Evolutionary conservation across 2,888 invertebrate species (phyloP), one percentile per base, ranked within the genome.

Genomic region (Alitta virens): DNA sequence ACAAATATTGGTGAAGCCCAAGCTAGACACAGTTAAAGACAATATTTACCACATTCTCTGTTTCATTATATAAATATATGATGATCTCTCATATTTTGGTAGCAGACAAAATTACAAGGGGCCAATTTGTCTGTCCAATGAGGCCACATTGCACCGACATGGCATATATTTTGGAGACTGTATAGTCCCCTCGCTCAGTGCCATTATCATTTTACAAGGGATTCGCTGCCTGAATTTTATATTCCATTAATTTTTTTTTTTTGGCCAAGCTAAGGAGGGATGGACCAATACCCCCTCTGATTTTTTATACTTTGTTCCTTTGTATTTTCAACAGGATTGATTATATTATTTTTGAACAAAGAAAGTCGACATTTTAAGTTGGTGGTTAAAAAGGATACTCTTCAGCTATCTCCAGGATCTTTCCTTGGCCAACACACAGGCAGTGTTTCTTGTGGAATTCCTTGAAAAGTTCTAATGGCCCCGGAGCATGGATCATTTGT

Each of bases 341-440:
- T n/a, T n/a, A n/a, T n/a, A n/a, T n/a, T n/a, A n/a, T n/a, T 16
- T 12, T 40, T 40, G 12, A 40, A 40, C 42, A 40, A 40, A 40
- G n/a, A 40, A 40, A 40, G n/a, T 14, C 23, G 18, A 16, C 18
- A 49, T 49, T 21, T n/a, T n/a, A n/a, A n/a, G n/a, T n/a, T n/a
- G n/a, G n/a, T n/a, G n/a, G n/a, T n/a, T 5, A 52, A 9, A 60
- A 78, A 80, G 78, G 79, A 79, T 78, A 80, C 80, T 81, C 80
- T 71, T 72, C 65, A 25, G 79, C 81, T 50, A 81, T 79, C 40
- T 78, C 79, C 25, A 66, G 64, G 52, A 78, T 68, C 61, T 77
- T 72, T 38, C 78, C 81, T 60, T 82, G 82, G 18, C 81, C 82
- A 49, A 82, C 72, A 42, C 80, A 71, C n/a, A 82, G 73, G 7